These are phyloP conservation scores for Pyxicephalus adspersus DNA, from an alignment of 2,113 vertebrate species.

Conservation along the genomic window DNA sequence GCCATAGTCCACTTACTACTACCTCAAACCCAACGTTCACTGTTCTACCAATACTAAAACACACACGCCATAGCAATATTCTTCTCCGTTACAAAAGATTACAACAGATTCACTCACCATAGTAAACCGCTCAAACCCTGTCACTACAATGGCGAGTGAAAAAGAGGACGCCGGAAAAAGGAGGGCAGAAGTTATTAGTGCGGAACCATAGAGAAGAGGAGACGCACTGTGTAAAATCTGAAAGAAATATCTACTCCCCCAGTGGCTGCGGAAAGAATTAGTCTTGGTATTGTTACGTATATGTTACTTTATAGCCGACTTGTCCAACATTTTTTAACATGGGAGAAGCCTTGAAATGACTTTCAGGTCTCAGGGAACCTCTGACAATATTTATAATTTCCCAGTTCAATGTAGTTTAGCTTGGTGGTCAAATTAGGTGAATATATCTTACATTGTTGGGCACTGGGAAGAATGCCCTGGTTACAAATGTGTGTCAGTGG, in stretches of 20 bases:
- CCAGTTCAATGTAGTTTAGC: too few species aligned
- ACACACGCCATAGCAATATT: accelerated
- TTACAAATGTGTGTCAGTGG: too few species aligned
- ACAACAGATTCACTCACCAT: conserved; percentile 87
- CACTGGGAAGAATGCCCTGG: too few species aligned
- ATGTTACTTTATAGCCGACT: too few species aligned
- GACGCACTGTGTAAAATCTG: neutral
- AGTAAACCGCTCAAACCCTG: neutral
- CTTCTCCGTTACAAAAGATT: conserved; percentile 68
- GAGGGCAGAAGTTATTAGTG: conserved; percentile 57
- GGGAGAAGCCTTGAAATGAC: too few species aligned
- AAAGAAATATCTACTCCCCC: neutral
- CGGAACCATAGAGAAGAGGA: conserved; percentile 37
- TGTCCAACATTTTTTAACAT: too few species aligned
- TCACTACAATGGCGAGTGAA: conserved; percentile 71
- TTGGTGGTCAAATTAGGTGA: too few species aligned
- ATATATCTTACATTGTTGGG: too few species aligned
- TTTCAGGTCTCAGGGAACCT: too few species aligned
- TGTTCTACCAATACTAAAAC: accelerated
- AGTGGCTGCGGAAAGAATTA: neutral
- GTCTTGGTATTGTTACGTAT: too few species aligned
- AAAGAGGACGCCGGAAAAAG: conserved; percentile 61
- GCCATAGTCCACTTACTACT: neutral
- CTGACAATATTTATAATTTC: too few species aligned
- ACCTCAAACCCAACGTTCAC: neutral